Conservation (phyloP, 2,113 vertebrate genomes). For the Boulengeromyrus knoepffleri region DNA sequence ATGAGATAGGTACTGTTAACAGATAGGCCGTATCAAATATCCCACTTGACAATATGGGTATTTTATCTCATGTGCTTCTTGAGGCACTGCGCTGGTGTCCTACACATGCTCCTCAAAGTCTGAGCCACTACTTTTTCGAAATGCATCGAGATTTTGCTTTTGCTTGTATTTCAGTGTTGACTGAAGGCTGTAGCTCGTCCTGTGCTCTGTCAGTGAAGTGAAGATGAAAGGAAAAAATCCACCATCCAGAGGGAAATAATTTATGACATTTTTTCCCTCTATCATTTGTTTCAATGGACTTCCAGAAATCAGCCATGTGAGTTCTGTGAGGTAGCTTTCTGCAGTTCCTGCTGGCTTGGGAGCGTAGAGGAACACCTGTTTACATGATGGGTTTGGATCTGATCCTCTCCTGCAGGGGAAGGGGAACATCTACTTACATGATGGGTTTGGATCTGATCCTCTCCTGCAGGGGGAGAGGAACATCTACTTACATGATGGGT, state of each 20-base stretch:
- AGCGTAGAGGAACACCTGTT: background rate
- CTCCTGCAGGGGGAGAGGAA: background rate
- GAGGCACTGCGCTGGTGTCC: constrained; percentile 24
- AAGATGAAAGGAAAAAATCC: background rate
- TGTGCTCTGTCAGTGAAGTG: background rate
- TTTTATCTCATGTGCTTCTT: background rate
- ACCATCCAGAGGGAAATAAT: background rate
- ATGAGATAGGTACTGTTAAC: background rate
- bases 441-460: background rate
- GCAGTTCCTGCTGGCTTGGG: background rate
- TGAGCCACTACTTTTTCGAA: constrained; percentile 7
- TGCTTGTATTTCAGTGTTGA: background rate
- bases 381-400: background rate
- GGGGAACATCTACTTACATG: background rate
- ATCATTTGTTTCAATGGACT: background rate
- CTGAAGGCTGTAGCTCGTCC: background rate
- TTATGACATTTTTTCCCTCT: background rate
- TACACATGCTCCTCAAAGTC: constrained; percentile 19
- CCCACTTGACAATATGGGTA: background rate
- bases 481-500: background rate
- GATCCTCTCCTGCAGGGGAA: background rate
- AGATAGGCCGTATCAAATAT: background rate
- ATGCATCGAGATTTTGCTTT: background rate
- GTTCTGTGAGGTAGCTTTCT: background rate
- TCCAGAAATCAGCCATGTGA: background rate